A percentile compares a stretch with the other conserved stretches of the same genome.
These are phyloP conservation scores for Lates japonicus DNA, from an alignment of 2,797 vertebrate species.

Conservation along the genomic window DNA sequence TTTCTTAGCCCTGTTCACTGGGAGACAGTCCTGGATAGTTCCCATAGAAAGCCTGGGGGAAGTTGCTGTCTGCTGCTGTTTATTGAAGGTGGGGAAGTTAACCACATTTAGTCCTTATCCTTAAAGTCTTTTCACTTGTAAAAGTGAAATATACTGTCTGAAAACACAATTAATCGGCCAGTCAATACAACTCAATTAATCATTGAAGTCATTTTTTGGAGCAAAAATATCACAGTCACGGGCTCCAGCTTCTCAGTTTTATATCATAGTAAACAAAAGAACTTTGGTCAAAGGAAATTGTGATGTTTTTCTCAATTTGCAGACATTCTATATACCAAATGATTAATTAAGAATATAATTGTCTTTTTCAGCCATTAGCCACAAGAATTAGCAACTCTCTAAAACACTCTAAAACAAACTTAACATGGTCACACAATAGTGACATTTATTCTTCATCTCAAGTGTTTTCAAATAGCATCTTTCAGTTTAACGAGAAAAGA, in stretches of 20 bases:
- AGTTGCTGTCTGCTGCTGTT: background rate
- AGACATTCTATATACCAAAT: background rate
- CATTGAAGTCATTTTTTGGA: too few species aligned
- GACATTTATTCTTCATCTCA: background rate
- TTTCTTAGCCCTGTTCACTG: background rate
- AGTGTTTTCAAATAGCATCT: background rate
- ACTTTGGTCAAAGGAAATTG: background rate
- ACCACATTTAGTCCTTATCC: background rate
- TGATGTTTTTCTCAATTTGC: background rate
- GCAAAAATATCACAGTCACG: too few species aligned
- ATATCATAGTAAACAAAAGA: too few species aligned
- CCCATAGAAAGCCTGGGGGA: background rate
- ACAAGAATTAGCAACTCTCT: background rate
- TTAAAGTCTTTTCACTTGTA: background rate
- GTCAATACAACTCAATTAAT: too few species aligned
- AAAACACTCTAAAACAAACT: too few species aligned
- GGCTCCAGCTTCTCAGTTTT: background rate
- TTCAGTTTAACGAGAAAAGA: background rate
- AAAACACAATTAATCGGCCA: background rate
- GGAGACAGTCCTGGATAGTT: background rate
- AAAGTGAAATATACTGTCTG: background rate
- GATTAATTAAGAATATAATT: background rate
- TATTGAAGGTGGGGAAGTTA: background rate
- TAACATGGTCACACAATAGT: too few species aligned
- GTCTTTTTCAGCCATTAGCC: background rate